Evolutionary conservation across 1,140 invertebrate genomes (phyloP).

Genomic region (Orchesella cincta): DNA sequence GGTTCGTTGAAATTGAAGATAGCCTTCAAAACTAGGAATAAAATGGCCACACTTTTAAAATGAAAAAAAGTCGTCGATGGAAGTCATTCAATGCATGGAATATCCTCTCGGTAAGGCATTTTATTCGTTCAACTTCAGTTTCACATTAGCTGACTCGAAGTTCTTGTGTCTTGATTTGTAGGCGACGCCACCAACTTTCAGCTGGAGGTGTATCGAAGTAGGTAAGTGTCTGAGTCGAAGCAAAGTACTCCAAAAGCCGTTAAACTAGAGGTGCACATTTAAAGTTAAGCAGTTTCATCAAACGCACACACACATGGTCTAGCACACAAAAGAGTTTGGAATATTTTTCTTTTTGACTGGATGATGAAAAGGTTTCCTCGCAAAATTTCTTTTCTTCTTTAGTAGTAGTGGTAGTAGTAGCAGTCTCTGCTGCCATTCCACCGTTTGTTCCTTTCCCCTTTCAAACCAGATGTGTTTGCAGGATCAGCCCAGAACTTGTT

Average conservation of each 20-base stretch:
- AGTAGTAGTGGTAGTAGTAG: background rate
- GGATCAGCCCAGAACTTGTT: too few relatives aligned
- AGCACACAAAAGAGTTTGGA: background rate
- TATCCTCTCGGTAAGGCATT: background rate
- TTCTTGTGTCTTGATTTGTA: background rate
- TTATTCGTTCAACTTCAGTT: background rate
- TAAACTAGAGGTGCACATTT: background rate
- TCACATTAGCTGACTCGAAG: background rate
- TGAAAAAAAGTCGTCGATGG: background rate
- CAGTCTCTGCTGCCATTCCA: too few relatives aligned
- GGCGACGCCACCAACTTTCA: background rate
- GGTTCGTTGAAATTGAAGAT: background rate
- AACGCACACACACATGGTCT: background rate
- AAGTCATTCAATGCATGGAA: background rate
- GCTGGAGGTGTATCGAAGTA: background rate
- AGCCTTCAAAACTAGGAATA: background rate
- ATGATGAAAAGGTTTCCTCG: slow-evolving; percentile 14
- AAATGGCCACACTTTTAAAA: background rate
- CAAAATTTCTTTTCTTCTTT: background rate
- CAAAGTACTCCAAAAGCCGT: background rate
- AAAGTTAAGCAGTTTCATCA: background rate
- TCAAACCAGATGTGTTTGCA: too few relatives aligned
- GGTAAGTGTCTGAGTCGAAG: background rate
- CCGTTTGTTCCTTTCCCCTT: too few relatives aligned
- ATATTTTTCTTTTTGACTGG: background rate